Evolutionary conservation across 2,797 vertebrate species (phyloP).

Genomic region (Graptemys geographica): DNA sequence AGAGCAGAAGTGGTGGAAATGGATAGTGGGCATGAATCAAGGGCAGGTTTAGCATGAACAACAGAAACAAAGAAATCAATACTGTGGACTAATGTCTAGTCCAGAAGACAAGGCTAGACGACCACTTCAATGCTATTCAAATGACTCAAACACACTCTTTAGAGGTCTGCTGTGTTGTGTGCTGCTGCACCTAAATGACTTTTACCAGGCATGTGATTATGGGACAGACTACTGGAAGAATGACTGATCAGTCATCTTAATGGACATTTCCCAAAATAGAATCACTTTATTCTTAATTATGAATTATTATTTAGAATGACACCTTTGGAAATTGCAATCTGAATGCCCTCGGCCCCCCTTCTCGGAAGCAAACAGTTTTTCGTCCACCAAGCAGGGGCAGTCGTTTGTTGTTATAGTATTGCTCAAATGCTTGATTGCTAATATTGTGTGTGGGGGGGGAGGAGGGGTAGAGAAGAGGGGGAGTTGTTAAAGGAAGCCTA

Average conservation of each 20-base stretch:
- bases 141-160: conserved; percentile 22
- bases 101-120: background rate
- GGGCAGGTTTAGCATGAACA: background rate
- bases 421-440: too few species aligned
- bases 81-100: background rate
- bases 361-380: conserved; percentile 2
- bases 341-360: background rate
- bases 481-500: background rate
- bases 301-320: conserved; percentile 70
- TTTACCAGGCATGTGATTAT: conserved; percentile 69
- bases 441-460: too few species aligned
- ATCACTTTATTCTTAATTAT: conserved; percentile 67
- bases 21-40: background rate
- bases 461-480: rapidly evolving
- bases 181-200: conserved; percentile 17
- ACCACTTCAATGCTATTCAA: background rate
- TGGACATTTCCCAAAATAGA: conserved; percentile 47
- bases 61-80: conserved; percentile 17
- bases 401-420: background rate
- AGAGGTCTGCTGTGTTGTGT: conserved; percentile 40
- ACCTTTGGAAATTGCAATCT: conserved; percentile 53
- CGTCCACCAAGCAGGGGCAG: conserved; percentile 61
- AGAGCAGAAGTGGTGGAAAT: background rate
- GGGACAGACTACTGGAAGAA: background rate
- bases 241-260: background rate